Conservation (phyloP, 30 jellyfish, hydroid and myxozoan genomes). For the Hydractinia echinata region DNA sequence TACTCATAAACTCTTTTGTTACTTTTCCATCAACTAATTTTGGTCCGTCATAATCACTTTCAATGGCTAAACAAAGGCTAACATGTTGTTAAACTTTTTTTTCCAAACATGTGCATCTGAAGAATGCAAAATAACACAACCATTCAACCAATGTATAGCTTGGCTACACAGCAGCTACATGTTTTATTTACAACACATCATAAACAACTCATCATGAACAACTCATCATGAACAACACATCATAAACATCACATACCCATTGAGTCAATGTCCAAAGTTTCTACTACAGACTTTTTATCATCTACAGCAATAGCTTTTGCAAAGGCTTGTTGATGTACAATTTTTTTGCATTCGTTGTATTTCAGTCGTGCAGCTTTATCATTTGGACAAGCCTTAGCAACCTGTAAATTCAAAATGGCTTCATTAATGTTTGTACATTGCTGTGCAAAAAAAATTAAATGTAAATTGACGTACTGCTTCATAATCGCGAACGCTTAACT, state of each 20-base stretch:
- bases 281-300: conserved; percentile 68
- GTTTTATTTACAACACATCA: background rate
- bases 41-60: conserved; percentile 86
- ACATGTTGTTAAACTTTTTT: background rate
- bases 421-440: background rate
- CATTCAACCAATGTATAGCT: no score
- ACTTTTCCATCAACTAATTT: conserved; percentile 55
- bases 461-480: conserved; percentile 67
- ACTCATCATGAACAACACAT: no score
- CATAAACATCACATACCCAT: conserved; percentile 55
- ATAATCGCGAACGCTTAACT: conserved; percentile 75
- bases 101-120: background rate
- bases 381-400: conserved; percentile 79
- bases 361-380: conserved; percentile 82
- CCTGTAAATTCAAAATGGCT: conserved; percentile 34
- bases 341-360: conserved; percentile 77
- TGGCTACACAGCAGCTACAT: background rate
- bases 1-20: conserved; percentile 66
- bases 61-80: conserved; percentile 51
- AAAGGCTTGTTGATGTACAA: conserved; percentile 91
- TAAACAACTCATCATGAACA: no score
- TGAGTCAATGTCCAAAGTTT: conserved; percentile 58
- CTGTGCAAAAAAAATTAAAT: background rate
- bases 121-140: background rate
- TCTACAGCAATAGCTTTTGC: conserved; percentile 91